phyloP scores from a whole-genome alignment of 2,113 vertebrate genomes.

The Perca schrenkii region DNA sequence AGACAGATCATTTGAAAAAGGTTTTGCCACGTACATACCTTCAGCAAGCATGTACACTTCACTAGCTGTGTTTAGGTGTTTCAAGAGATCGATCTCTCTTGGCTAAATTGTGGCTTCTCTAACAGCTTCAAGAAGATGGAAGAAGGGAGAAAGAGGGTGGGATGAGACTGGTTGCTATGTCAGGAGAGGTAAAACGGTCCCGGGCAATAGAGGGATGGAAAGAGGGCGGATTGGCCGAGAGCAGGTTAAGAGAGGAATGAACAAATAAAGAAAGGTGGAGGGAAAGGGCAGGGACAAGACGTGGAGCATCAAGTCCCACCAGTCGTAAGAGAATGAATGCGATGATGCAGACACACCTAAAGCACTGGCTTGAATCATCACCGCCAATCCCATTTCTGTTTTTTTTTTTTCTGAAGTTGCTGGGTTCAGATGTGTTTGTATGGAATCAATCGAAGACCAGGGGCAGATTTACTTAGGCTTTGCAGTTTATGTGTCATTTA shows the following conservation, averaged over 20 bases:
- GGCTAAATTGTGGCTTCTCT: too few relatives aligned
- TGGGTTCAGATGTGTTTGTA: neutral
- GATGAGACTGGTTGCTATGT: neutral
- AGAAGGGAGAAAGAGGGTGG: neutral
- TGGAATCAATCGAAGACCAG: neutral
- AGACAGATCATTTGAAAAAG: too few relatives aligned
- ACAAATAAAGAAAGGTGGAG: neutral
- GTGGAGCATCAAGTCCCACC: constrained; percentile 1
- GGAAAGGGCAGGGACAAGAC: neutral
- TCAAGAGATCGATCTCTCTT: too few relatives aligned
- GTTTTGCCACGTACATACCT: too few relatives aligned
- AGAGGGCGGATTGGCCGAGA: neutral
- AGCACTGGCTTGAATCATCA: constrained; percentile 5
- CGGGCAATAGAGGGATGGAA: neutral
- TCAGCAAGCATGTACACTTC: too few relatives aligned
- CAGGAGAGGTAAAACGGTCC: neutral
- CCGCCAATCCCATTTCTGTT: neutral
- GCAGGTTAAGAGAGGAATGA: neutral
- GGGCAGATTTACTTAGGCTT: neutral
- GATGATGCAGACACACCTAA: neutral
- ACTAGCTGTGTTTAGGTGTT: too few relatives aligned
- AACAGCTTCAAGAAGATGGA: neutral
- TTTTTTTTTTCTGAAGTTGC: neutral
- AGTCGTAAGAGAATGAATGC: neutral
- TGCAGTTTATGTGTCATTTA: neutral